Base-by-base conservation (phyloP, 2,797 vertebrate genomes). In the Sphaeramia orbicularis region DNA sequence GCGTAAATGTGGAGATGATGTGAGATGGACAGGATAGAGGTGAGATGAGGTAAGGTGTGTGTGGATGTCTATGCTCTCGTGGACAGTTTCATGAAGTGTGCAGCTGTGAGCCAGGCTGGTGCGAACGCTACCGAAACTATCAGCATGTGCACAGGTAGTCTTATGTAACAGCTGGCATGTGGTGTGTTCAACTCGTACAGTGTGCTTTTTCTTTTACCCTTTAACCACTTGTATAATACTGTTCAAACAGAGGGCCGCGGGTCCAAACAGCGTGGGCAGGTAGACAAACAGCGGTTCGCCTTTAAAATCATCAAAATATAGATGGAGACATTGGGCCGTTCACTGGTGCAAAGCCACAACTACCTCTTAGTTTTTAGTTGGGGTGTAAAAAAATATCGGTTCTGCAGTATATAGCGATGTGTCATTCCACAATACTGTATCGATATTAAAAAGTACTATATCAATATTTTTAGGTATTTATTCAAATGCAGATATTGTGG, bases 181-280 rank as follows among this genome's bases (percentile, higher is more conserved):
- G 69, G 50, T 6, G 27, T 35, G 48, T 72, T 69, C 1, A 27
- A 78, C 48, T 72, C 65, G 80, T 68, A 62, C 65, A 0, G 55
- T 51, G 68, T 68, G 60, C 78, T 74, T 74, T 72, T 79, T 52
- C 84, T 78, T 79, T 86, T 68, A 85, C 80, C 74, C 84, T 86
- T 87, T 85, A 85, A 74, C 84, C 76, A 45, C 73, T 89, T 87
- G 76, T 87, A 80, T 83, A 84, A 89, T 80, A 3, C 59, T 73
- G 65, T 66, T 71, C 71, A 79, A 82, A 87, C 73, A 87, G 56
- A 76, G 65, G 71, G 76, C 65, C 47, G 18, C 57, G 0, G 45
- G 80, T 80, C 64, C 76, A 72, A 74, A 65, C 67, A 55, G 77
- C 15, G 62, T 79, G 24, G 85, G 80, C 72, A 69, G 69, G 42